phyloP scores from a whole-genome alignment of 2,888 invertebrate genomes.

The Cephus rjabovi region DNA sequence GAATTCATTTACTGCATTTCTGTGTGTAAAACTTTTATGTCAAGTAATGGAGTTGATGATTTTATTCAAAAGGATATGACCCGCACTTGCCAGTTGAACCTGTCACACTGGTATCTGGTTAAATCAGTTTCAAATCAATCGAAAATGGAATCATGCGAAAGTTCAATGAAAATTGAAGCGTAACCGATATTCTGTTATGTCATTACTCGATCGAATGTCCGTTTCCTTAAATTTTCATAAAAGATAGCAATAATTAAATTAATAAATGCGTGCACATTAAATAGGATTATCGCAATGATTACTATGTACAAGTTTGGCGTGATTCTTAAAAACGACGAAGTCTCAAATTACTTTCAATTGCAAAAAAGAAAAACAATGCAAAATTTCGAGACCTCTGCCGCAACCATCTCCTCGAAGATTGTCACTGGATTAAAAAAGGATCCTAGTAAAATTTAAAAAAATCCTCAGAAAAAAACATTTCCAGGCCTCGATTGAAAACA shows the following conservation, averaged over 20 bases:
- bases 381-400: background rate
- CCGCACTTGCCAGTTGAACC: background rate
- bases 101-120: background rate
- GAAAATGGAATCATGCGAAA: background rate
- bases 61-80: background rate
- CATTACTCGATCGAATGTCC: background rate
- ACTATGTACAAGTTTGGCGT: conserved; percentile 25
- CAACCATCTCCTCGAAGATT: background rate
- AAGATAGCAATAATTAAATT: background rate
- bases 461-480: conserved; percentile 42
- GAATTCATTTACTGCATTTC: background rate
- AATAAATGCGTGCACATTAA: conserved; percentile 17
- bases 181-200: background rate
- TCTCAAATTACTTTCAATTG: background rate
- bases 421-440: background rate
- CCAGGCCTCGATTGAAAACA: conserved; percentile 67
- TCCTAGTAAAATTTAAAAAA: background rate
- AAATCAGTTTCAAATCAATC: background rate
- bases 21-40: background rate
- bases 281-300: conserved; percentile 18
- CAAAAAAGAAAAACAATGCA: background rate
- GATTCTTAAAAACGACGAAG: background rate
- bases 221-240: background rate
- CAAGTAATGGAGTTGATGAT: background rate
- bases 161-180: background rate